A percentile compares a stretch with the other conserved stretches of the same genome.
These are phyloP conservation scores for Lathronympha strigana DNA, from an alignment of 2,888 invertebrate genomes.

Conservation along the genomic window DNA sequence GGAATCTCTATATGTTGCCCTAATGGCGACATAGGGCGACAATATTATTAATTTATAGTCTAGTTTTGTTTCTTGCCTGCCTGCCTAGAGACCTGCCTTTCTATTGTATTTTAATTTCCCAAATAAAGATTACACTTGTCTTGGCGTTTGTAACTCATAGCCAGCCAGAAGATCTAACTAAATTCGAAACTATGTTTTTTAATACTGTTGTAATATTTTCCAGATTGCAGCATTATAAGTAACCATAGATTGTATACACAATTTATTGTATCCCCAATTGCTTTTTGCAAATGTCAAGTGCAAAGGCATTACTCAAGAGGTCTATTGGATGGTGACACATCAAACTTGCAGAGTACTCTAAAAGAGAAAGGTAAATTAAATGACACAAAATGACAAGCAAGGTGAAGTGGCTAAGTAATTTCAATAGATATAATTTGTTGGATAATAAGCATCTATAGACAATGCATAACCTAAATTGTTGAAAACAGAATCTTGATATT, in stretches of 20 bases:
- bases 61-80: too few relatives aligned
- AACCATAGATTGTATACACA: conserved; percentile 4
- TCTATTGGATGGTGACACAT: conserved; percentile 50
- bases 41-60: too few relatives aligned
- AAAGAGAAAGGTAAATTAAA: conserved; percentile 55
- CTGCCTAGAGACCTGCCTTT: too few relatives aligned
- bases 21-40: too few relatives aligned
- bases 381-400: neutral
- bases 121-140: neutral
- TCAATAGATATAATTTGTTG: too few relatives aligned
- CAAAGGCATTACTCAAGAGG: conserved; percentile 58
- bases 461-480: too few relatives aligned
- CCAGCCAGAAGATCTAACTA: too few relatives aligned
- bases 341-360: conserved; percentile 46
- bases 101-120: too few relatives aligned
- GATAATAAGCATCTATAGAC: too few relatives aligned
- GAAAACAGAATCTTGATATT: too few relatives aligned
- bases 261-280: neutral
- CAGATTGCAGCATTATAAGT: conserved; percentile 17
- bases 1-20: too few relatives aligned
- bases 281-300: conserved; percentile 29
- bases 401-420: neutral
- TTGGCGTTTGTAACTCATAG: too few relatives aligned
- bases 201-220: conserved; percentile 4
- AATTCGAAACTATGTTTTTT: neutral